Base-by-base conservation (phyloP, 1,140 invertebrate species). In the Panagrolaimus sp. region DNA sequence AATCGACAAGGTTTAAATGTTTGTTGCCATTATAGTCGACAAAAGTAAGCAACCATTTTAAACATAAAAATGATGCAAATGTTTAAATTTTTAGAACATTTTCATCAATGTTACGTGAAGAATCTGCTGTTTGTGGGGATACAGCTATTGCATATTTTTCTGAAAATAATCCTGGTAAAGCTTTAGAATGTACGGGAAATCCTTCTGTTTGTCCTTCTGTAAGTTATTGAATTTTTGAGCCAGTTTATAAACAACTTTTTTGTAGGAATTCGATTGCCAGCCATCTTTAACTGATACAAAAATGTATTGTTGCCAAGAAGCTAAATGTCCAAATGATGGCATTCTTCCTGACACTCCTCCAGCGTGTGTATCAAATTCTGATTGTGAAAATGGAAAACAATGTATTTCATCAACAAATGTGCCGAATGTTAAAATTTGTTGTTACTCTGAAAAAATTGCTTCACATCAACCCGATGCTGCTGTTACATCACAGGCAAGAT, bases 1-100 rank as follows among this genome's bases (percentile, higher is more conserved):
- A 78, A 74, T 23, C 46, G 63, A 44, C n/a, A 48, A 27, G 74
- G 74, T 3, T 8, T 76, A 14, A 78, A 74, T 67, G 76, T 76
- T 14, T 76, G 74, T 31, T 76, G 74, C 53, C 74, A 27, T 48
- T 68, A 23, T 16, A 25, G 31, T 38, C 27, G 5, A 47, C 31
- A 25, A 62, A 65, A 48, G 42, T 44, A 48, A 31, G 38, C 44
- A 44, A 42, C 31, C 8, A 66, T 47, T 23, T 27, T 38, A 47
- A 14, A 27, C 65, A 63, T 20, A 20, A 27, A 63, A 5, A 27
- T 45, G 8, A 71, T n/a, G n/a, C n/a, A n/a, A n/a, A n/a, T n/a
- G n/a, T n/a, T n/a, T n/a, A 61, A 23, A 16, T 44, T 20, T 42
- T 25, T 20, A 16, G 53, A 11, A 20, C 20, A 13, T 51, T 66